Base-by-base conservation (phyloP, 2,113 vertebrate species). In the Triplophysa siluroides region DNA sequence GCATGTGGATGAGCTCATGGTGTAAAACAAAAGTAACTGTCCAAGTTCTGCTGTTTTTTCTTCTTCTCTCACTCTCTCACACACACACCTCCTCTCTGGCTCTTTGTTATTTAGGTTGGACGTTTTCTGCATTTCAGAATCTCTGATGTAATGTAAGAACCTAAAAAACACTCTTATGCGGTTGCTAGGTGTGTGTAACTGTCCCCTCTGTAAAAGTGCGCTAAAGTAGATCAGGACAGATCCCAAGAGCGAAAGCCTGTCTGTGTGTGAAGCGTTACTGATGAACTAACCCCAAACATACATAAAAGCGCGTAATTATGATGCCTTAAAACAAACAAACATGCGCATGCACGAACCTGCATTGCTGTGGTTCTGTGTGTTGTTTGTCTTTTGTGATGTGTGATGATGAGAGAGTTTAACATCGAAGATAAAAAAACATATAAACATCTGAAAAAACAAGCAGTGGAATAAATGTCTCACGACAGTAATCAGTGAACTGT, bases 61-160 rank as follows among this genome's bases (percentile, higher is more conserved):
- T 45, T 0, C 2, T 2, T 75, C 56, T n/a, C 58, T 29, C 13
- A 4, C 29, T 23, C 61, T 50, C 24, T 13, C 23, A 13, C 61
- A 76, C 61, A 76, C 60, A 76, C 33, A 38, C 33, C 5, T 7
- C 26, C 60, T 54, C 43, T 65, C 75, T 65, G 75, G 75, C 75
- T 65, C 24, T 13, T 18, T 50, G 58, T 54, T 77, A 62, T 77
- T 77, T 77, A 77, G 45, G 75, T 77, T 77, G 75, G 75, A 77
- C 75, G 12, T 66, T 77, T 52, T 64, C 61, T 77, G 45, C 19
- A 52, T 77, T 77, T 77, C 21, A 13, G 43, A 77, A 50, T 66
- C 23, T 62, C 62, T 77, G 75, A 77, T 19, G 75, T 77, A 77
- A 75, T 75, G 58, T 29, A 29, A 65, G 62, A 24, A 77, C 26